A percentile compares a stretch with the other conserved stretches of the same genome.
Conservation (phyloP, 1,140 invertebrate genomes). For the Ladona fulva region DNA sequence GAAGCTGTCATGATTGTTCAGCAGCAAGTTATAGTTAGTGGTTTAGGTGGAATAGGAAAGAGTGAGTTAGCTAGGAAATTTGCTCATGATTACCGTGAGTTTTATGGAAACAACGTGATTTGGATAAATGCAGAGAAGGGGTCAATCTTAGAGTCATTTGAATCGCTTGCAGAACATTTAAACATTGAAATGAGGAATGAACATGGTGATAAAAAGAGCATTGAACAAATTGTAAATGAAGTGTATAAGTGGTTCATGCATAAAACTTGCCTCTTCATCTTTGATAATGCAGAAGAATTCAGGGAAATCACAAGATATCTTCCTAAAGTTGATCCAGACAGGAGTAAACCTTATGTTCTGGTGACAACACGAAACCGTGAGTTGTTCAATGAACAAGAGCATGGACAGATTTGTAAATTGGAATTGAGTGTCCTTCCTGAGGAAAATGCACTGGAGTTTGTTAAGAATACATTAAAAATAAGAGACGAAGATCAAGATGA, state of each 20-base stretch:
- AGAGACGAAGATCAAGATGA: conserved; percentile 18
- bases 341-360: conserved; percentile 22
- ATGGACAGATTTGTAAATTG: conserved; percentile 15
- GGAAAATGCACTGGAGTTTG: conserved; percentile 23
- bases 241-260: conserved; percentile 24
- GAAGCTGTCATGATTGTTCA: conserved; percentile 15
- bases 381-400: conserved; percentile 12
- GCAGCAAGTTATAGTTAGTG: conserved; percentile 19
- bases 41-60: conserved; percentile 27
- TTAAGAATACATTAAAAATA: conserved; percentile 22
- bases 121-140: conserved; percentile 27
- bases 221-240: conserved; percentile 21
- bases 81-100: conserved; percentile 19
- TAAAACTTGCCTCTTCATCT: conserved; percentile 25
- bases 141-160: conserved; percentile 23
- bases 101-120: conserved; percentile 25
- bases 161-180: conserved; percentile 20
- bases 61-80: conserved; percentile 27
- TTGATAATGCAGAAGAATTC: conserved; percentile 26
- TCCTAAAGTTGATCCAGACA: conserved; percentile 13
- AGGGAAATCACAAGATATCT: conserved; percentile 24
- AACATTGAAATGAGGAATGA: conserved; percentile 20
- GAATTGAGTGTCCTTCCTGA: conserved; percentile 19
- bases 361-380: conserved; percentile 24
- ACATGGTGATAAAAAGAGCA: conserved; percentile 18